Evolutionary conservation across 2,888 invertebrate genomes (phyloP).

Genomic region (Proisotoma minuta): DNA sequence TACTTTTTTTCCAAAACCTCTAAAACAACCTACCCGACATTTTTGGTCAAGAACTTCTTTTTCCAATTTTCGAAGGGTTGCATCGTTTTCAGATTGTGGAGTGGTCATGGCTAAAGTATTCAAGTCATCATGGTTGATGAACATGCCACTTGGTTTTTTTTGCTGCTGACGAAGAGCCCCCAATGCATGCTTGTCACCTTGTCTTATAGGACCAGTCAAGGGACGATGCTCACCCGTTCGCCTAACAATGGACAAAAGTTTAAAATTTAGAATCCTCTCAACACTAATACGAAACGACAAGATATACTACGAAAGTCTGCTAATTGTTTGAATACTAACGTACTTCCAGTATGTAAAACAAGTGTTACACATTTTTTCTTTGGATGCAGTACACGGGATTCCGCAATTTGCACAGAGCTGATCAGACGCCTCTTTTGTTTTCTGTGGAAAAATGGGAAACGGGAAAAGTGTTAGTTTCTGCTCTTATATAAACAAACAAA

Average conservation of each 20-base stretch:
- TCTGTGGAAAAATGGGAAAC: too few relatives aligned
- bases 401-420: conserved; percentile 65
- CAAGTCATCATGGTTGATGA: conserved; percentile 95
- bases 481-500: too few relatives aligned
- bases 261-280: conserved; percentile 8
- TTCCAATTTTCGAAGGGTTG: conserved; percentile 85
- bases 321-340: too few relatives aligned
- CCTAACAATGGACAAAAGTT: conserved; percentile 54
- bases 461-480: too few relatives aligned
- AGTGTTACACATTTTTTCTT: conserved; percentile 74
- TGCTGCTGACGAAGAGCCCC: conserved; percentile 57
- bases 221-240: conserved; percentile 75
- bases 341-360: conserved; percentile 84
- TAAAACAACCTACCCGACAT: conserved; percentile 89
- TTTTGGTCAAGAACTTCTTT: conserved; percentile 89
- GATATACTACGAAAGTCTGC: conserved; percentile 44
- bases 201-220: conserved; percentile 60
- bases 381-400: conserved; percentile 67
- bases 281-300: too few relatives aligned
- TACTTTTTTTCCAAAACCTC: not conserved
- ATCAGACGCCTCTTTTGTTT: conserved; percentile 48
- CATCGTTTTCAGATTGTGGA: conserved; percentile 67
- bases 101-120: conserved; percentile 80
- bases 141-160: conserved; percentile 92
- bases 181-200: conserved; percentile 47